Percentiles rank a stretch among this genome's conserved stretches.
Evolutionary conservation across 2,797 vertebrate genomes (phyloP).

Genomic region (Streptopelia turtur): DNA sequence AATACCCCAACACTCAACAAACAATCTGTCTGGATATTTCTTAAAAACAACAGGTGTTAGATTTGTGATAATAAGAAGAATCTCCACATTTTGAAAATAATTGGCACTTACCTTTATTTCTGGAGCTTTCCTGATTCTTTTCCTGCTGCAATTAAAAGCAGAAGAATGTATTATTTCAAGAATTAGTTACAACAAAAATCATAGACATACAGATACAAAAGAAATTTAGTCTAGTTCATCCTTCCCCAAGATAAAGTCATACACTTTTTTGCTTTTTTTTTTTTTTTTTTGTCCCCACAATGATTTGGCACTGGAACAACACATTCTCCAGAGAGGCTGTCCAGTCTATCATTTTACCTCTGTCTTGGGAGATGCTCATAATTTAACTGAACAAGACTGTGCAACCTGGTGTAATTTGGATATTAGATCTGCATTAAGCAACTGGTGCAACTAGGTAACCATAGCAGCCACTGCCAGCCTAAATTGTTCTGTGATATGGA

Average conservation of each 20-base stretch:
- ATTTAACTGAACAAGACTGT: not conserved
- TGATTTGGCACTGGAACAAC: not conserved
- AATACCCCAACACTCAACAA: not conserved
- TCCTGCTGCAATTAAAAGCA: constrained; percentile 86
- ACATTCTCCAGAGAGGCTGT: not conserved
- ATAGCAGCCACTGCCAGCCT: not conserved
- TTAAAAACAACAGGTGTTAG: not conserved
- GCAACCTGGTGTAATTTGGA: not conserved
- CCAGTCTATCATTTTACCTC: not conserved
- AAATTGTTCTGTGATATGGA: not conserved
- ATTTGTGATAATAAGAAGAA: not conserved
- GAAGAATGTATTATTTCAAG: constrained; percentile 43
- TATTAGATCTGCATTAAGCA: not conserved
- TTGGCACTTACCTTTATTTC: constrained; percentile 87
- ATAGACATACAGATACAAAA: not conserved
- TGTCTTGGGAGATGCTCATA: not conserved
- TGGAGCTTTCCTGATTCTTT: constrained; percentile 85
- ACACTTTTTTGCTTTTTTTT: not conserved
- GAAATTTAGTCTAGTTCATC: not conserved
- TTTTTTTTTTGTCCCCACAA: not conserved
- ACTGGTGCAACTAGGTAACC: not conserved
- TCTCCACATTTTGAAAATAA: constrained; percentile 15
- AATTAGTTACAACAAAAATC: not conserved
- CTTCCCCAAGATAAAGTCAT: not conserved
- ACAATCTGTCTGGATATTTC: not conserved